A percentile compares a stretch with the other conserved stretches of the same genome.
Conservation (phyloP, 2,113 vertebrate genomes). For the Grammomys dolichurus region DNA sequence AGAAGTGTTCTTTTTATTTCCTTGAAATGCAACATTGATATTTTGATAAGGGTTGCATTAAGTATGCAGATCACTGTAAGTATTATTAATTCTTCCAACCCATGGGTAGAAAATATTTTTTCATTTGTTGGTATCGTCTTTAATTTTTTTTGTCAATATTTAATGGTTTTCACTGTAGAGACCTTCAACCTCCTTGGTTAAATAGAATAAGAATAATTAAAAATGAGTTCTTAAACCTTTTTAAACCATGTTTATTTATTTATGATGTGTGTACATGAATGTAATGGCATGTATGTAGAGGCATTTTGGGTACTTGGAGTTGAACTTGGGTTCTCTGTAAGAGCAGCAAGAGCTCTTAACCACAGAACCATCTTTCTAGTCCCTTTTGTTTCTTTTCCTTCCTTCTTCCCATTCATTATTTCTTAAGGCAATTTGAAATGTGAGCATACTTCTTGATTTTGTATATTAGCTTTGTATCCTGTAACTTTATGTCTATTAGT, state of each 20-base stretch:
- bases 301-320: neutral
- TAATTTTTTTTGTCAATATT: conserved; percentile 28
- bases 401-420: neutral
- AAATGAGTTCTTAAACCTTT: neutral
- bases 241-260: neutral
- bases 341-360: neutral
- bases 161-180: neutral
- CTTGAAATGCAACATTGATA: neutral
- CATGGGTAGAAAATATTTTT: neutral
- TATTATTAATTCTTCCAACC: neutral
- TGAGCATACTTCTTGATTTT: neutral
- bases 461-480: neutral
- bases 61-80: neutral
- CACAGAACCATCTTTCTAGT: neutral
- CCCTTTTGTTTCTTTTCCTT: neutral
- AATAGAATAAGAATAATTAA: neutral
- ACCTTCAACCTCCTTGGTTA: neutral
- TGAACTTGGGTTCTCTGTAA: neutral
- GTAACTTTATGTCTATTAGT: neutral
- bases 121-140: neutral
- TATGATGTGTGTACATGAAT: neutral
- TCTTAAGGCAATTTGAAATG: neutral
- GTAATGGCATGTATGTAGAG: neutral
- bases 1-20: conserved; percentile 4
- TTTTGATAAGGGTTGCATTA: neutral